Percentiles rank a stretch among this genome's conserved stretches.
Evolutionary conservation across 2,888 invertebrate species (phyloP).

Genomic region (Erannis defoliaria): DNA sequence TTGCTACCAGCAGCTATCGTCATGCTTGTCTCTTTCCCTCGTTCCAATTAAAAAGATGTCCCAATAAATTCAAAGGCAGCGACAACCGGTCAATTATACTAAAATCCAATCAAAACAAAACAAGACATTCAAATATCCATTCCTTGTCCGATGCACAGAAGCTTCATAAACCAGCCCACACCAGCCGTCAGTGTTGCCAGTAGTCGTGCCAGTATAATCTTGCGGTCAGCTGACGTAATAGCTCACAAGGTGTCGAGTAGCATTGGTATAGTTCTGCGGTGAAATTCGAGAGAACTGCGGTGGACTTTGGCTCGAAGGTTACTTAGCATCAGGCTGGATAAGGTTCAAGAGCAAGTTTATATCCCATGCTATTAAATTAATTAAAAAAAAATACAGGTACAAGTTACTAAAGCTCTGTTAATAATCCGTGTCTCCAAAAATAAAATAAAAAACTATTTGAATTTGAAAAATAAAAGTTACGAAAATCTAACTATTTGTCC

Average conservation of each 20-base stretch:
- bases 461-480: no score
- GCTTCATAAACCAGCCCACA: conserved; percentile 1
- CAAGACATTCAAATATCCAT: neutral
- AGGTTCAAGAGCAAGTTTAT: conserved; percentile 20
- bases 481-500: no score
- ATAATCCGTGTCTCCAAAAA: no score
- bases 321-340: conserved; percentile 16
- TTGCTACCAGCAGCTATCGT: no score
- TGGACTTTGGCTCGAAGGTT: conserved; percentile 30
- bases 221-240: conserved; percentile 30
- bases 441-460: no score
- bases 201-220: neutral
- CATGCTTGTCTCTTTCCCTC: no score
- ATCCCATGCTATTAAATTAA: neutral
- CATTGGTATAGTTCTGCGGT: conserved; percentile 48
- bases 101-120: neutral
- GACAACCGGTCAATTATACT: no score
- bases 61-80: no score
- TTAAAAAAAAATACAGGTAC: no score
- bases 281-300: conserved; percentile 48
- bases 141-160: neutral
- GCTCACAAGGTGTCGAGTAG: conserved; percentile 37
- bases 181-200: no score
- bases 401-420: no score
- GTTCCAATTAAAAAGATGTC: no score